Percentiles rank a stretch among this genome's conserved stretches.
Evolutionary conservation across 2,113 vertebrate genomes (phyloP).

Genomic region (Brachypodius melanocephalos): DNA sequence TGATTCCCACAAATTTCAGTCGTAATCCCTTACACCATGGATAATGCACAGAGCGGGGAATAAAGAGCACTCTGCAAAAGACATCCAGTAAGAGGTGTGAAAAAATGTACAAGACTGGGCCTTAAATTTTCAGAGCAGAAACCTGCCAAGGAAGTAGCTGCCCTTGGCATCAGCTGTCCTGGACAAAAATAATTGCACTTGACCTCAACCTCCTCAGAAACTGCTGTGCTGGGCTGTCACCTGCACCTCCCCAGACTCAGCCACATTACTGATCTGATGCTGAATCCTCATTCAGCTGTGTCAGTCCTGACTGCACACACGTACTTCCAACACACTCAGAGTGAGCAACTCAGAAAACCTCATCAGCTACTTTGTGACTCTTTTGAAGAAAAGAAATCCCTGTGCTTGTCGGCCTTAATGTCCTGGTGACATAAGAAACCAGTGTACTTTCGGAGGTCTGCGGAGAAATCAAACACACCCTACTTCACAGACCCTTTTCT

Average conservation of each 20-base stretch:
- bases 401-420: background rate
- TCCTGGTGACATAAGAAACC: background rate
- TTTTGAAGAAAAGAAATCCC: background rate
- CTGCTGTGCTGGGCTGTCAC: background rate
- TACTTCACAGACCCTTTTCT: background rate
- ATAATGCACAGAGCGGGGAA: background rate
- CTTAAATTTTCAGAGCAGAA: background rate
- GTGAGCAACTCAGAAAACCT: background rate
- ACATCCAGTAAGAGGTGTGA: background rate
- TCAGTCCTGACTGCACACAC: background rate
- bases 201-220: background rate
- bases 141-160: background rate
- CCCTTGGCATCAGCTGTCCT: rapidly evolving
- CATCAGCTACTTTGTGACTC: background rate
- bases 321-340: background rate
- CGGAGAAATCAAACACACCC: background rate
- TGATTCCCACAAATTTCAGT: background rate
- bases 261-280: background rate
- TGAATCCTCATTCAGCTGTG: background rate
- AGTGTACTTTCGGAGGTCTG: background rate
- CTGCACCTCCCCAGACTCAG: background rate
- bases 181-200: background rate
- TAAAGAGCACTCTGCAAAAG: background rate
- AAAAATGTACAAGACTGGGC: background rate
- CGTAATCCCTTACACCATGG: background rate